These are phyloP conservation scores for Otocyon megalotis DNA, from an alignment of 2,113 vertebrate genomes.

Conservation along the genomic window DNA sequence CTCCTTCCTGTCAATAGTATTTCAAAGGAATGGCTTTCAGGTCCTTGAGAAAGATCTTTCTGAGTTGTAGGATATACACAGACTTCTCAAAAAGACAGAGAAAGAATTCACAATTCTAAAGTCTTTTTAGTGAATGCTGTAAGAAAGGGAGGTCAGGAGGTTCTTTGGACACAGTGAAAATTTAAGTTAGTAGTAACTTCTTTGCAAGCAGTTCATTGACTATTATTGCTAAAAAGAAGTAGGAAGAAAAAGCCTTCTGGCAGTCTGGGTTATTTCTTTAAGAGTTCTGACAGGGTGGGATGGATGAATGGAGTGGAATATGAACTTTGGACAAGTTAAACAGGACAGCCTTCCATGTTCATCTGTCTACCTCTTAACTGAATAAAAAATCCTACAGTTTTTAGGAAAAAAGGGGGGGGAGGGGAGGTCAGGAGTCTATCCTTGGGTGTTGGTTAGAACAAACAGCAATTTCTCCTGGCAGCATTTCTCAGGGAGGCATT, in stretches of 20 bases:
- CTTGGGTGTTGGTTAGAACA: not conserved
- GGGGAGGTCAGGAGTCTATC: not conserved
- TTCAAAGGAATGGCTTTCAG: not conserved
- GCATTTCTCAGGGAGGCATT: not conserved
- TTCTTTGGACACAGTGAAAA: conserved; percentile 57
- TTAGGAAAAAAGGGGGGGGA: conserved; percentile 52
- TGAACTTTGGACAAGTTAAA: conserved; percentile 64
- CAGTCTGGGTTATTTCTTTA: conserved; percentile 23
- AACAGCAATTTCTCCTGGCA: not conserved
- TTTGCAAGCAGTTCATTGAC: conserved; percentile 74
- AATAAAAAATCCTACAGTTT: conserved; percentile 83
- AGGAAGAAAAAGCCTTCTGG: conserved; percentile 52
- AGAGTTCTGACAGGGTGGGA: conserved; percentile 67
- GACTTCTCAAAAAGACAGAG: not conserved
- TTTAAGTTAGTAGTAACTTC: conserved; percentile 64
- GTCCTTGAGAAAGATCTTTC: not conserved
- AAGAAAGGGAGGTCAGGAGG: not conserved
- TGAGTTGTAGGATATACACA: not conserved
- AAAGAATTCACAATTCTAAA: not conserved
- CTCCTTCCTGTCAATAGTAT: not conserved
- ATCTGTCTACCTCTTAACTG: conserved; percentile 84
- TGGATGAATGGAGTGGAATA: conserved; percentile 77
- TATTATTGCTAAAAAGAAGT: conserved; percentile 68
- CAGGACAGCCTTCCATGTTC: conserved; percentile 81
- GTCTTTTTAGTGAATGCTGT: not conserved